Evolutionary conservation across 2,888 invertebrate genomes (phyloP).

Genomic region (Yponomeuta sedellus): DNA sequence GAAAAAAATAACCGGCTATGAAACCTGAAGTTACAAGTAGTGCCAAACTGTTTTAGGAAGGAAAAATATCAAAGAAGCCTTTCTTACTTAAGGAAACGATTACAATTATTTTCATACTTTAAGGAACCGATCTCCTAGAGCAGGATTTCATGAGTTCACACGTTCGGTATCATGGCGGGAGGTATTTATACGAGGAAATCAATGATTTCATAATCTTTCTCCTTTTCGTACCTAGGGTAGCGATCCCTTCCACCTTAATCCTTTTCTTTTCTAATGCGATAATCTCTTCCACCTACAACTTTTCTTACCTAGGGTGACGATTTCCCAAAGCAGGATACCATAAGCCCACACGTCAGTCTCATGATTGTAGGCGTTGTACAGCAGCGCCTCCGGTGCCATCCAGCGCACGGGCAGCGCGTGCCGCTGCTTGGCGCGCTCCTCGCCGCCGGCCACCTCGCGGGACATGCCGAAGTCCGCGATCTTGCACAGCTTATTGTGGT

Average conservation of each 20-base stretch:
- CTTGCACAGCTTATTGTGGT: slow-evolving; percentile 91
- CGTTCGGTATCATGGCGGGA: no score
- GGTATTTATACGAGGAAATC: no score
- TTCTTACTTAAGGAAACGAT: slow-evolving; percentile 84
- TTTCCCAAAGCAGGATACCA: slow-evolving; percentile 91
- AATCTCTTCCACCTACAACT: no score
- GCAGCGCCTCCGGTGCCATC: slow-evolving; percentile 91
- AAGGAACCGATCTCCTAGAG: slow-evolving; percentile 92
- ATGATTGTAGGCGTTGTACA: slow-evolving; percentile 86
- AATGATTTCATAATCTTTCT: no score
- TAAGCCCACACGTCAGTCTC: slow-evolving; percentile 93
- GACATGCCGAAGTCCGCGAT: slow-evolving; percentile 94
- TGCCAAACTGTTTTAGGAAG: no score
- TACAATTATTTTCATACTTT: slow-evolving; percentile 78
- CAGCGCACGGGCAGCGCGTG: slow-evolving; percentile 84
- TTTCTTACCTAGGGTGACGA: slow-evolving; percentile 84
- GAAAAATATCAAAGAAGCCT: no score
- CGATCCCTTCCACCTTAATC: slow-evolving; percentile 84
- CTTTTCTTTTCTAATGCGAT: no score
- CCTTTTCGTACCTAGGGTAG: slow-evolving; percentile 80
- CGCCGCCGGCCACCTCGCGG: slow-evolving; percentile 74
- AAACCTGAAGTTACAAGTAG: no score
- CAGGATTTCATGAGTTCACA: slow-evolving; percentile 91
- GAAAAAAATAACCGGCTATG: no score
- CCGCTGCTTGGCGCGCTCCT: slow-evolving; percentile 58